These are phyloP conservation scores for Lordiphosa fenestrarum DNA, from an alignment of 2,888 invertebrate genomes.

Conservation along the genomic window DNA sequence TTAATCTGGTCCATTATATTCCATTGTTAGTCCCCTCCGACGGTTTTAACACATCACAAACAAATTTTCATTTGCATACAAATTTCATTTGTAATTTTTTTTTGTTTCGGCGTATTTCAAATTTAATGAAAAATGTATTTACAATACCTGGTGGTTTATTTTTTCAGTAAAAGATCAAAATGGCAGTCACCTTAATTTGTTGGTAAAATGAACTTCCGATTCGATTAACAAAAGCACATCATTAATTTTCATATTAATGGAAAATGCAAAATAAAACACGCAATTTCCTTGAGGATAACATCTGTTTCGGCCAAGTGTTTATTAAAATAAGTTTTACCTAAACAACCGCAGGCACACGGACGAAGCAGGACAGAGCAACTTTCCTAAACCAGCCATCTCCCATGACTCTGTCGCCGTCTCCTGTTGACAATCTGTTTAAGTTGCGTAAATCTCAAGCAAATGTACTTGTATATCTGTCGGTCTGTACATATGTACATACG, in stretches of 20 bases:
- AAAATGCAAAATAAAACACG: slow-evolving; percentile 35
- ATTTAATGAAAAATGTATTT: slow-evolving; percentile 9
- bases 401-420: slow-evolving; percentile 15
- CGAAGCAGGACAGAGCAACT: slow-evolving; percentile 29
- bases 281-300: slow-evolving; percentile 65
- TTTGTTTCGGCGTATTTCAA: slow-evolving; percentile 24
- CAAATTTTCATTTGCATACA: slow-evolving; percentile 15
- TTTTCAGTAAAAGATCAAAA: slow-evolving; percentile 14
- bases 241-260: slow-evolving; percentile 56
- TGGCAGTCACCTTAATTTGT: too few relatives aligned
- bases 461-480: slow-evolving; percentile 15
- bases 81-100: slow-evolving; percentile 20
- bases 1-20: too few relatives aligned
- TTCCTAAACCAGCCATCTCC: slow-evolving; percentile 13
- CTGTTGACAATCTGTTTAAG: slow-evolving; percentile 59
- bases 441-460: slow-evolving; percentile 58
- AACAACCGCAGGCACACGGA: neutral
- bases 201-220: slow-evolving; percentile 48
- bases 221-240: slow-evolving; percentile 24
- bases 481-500: slow-evolving; percentile 5
- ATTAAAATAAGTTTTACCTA: slow-evolving; percentile 54
- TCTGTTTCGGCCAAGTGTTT: slow-evolving; percentile 56
- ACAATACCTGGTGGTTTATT: slow-evolving; percentile 2
- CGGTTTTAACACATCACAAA: slow-evolving; percentile 14
- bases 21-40: too few relatives aligned